These are phyloP conservation scores for Deroplatys truncata DNA, from an alignment of 2,888 invertebrate genomes.

Conservation along the genomic window DNA sequence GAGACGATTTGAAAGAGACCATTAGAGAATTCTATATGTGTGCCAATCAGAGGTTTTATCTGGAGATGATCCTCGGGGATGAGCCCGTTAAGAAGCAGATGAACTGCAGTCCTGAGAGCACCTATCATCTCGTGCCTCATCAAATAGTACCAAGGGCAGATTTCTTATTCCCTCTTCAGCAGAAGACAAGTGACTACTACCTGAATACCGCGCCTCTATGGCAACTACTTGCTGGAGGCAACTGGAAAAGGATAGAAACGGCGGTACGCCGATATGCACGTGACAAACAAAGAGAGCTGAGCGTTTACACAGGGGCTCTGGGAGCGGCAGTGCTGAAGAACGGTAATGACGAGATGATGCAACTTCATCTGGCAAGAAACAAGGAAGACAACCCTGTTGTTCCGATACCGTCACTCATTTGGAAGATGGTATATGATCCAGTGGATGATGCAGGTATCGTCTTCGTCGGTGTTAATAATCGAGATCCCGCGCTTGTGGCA, in stretches of 20 bases:
- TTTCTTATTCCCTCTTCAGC: constrained; percentile 56
- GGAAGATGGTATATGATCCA: constrained; percentile 56
- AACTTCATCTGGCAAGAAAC: constrained; percentile 33
- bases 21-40: not conserved
- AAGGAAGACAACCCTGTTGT: constrained; percentile 47
- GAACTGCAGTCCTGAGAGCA: not conserved
- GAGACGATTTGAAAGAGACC: not conserved
- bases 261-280: constrained; percentile 47
- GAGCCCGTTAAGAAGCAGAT: not conserved
- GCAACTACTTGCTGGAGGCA: constrained; percentile 58
- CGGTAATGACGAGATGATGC: not conserved
- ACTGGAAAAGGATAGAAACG: constrained; percentile 53
- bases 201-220: constrained; percentile 65
- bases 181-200: constrained; percentile 58
- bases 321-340: constrained; percentile 52
- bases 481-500: not conserved
- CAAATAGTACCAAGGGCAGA: constrained; percentile 61
- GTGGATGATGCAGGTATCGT: constrained; percentile 50
- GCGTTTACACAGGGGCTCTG: constrained; percentile 54
- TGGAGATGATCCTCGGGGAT: not conserved
- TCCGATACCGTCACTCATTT: constrained; percentile 53
- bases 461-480: constrained; percentile 58
- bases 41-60: not conserved
- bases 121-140: constrained; percentile 50
- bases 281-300: constrained; percentile 35